phyloP scores from a whole-genome alignment of 2,888 invertebrate genomes.

The Drosophila tanythrix region DNA sequence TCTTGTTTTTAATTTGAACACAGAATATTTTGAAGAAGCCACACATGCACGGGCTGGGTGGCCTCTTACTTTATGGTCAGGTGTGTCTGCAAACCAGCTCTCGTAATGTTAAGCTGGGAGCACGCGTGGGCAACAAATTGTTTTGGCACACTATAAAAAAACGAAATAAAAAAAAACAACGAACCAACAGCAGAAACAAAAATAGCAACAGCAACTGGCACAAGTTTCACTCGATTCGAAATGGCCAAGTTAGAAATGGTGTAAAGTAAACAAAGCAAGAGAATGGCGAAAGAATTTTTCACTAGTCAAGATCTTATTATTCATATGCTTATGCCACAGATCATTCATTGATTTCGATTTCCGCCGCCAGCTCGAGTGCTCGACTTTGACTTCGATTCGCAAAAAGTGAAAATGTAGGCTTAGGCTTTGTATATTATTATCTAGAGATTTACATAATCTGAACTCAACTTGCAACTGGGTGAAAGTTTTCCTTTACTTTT shows the following conservation, averaged over 20 bases:
- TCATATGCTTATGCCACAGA: constrained; percentile 29
- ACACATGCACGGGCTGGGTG: constrained; percentile 58
- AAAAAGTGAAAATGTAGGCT: constrained; percentile 74
- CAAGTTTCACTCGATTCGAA: constrained; percentile 58
- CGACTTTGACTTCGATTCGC: constrained; percentile 59
- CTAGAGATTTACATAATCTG: constrained; percentile 71
- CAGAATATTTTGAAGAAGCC: constrained; percentile 72
- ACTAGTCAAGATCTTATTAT: constrained; percentile 30
- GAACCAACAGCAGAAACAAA: constrained; percentile 3
- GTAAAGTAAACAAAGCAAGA: constrained; percentile 7
- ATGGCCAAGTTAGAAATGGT: constrained; percentile 31
- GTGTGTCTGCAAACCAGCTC: constrained; percentile 31
- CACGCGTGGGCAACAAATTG: constrained; percentile 60
- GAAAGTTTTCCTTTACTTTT: constrained; percentile 53
- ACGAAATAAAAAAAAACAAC: background rate
- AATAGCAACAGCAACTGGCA: constrained; percentile 42
- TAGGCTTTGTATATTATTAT: constrained; percentile 21
- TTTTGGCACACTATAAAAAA: constrained; percentile 46
- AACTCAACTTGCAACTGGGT: constrained; percentile 37
- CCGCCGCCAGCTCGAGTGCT: constrained; percentile 47
- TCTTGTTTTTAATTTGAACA: constrained; percentile 46
- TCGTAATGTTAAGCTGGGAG: constrained; percentile 46
- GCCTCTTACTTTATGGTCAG: constrained; percentile 37
- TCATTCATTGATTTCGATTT: constrained; percentile 57
- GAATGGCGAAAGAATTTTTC: constrained; percentile 8